These are phyloP conservation scores for Melanotaenia nigrans DNA, from an alignment of 2,797 vertebrate genomes.

Conservation along the genomic window DNA sequence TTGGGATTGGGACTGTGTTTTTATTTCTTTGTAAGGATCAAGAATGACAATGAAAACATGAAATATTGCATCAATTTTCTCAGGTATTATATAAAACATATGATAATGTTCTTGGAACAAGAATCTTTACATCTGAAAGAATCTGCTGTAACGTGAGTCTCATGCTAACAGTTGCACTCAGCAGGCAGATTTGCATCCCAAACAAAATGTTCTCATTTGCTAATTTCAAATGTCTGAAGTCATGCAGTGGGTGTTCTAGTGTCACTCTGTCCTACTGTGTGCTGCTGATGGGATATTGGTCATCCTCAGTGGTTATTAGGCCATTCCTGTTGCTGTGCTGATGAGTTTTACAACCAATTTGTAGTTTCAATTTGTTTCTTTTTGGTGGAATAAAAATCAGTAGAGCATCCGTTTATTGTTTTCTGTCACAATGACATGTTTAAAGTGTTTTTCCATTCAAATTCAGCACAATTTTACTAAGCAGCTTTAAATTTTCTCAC, in stretches of 20 bases:
- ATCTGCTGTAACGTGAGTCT: not conserved
- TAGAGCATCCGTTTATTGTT: not conserved
- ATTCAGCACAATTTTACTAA: no score
- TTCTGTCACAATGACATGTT: not conserved
- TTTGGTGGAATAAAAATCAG: not conserved
- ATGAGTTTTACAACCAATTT: not conserved
- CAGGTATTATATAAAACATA: not conserved
- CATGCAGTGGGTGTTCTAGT: not conserved
- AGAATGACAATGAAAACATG: no score
- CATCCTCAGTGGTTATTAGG: not conserved
- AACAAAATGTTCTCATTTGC: not conserved
- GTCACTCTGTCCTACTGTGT: no score
- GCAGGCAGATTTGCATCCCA: constrained; percentile 6
- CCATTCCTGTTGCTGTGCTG: not conserved
- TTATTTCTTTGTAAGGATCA: no score
- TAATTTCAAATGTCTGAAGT: not conserved
- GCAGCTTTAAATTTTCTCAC: no score
- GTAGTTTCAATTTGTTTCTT: not conserved
- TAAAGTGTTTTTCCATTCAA: not conserved
- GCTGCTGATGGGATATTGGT: not conserved
- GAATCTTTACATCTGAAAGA: not conserved
- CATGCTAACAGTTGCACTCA: constrained; percentile 13
- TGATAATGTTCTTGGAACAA: not conserved
- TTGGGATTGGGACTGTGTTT: no score
- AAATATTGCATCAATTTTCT: not conserved